Percentiles rank a stretch among this genome's conserved stretches.
These are phyloP conservation scores for Chrysogorgia sp. DNA, from an alignment of 92 coral and sea anemone species.

Conservation along the genomic window DNA sequence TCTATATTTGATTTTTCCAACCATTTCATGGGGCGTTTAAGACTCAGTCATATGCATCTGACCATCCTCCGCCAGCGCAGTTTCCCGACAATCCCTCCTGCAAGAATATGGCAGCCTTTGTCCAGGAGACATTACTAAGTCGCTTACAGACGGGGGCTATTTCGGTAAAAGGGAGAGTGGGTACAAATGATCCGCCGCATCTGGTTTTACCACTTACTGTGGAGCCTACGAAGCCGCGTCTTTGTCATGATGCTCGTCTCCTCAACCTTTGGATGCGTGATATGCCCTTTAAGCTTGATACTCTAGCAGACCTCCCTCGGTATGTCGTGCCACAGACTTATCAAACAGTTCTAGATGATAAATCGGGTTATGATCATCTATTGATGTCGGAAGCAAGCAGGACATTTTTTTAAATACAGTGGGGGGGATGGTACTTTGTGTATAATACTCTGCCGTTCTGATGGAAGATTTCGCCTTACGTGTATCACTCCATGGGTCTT, in stretches of 20 bases:
- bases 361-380: slow-evolving; percentile 5
- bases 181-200: background rate
- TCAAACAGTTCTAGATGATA: background rate
- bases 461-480: background rate
- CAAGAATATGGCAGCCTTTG: background rate
- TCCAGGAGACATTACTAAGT: background rate
- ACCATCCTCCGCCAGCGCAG: background rate
- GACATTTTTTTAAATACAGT: background rate
- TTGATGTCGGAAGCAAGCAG: background rate
- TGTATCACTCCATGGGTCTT: too few relatives aligned
- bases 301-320: background rate
- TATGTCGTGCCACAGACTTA: background rate
- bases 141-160: background rate
- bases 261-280: too few relatives aligned
- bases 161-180: background rate
- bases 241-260: too few relatives aligned
- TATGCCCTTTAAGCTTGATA: background rate
- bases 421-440: background rate
- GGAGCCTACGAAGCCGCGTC: too few relatives aligned
- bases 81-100: background rate
- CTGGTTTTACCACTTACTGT: background rate
- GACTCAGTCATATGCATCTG: background rate
- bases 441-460: background rate
- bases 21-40: background rate
- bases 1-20: background rate